Base-by-base conservation (phyloP, 2,888 invertebrate species). In the Ceriagrion tenellum region DNA sequence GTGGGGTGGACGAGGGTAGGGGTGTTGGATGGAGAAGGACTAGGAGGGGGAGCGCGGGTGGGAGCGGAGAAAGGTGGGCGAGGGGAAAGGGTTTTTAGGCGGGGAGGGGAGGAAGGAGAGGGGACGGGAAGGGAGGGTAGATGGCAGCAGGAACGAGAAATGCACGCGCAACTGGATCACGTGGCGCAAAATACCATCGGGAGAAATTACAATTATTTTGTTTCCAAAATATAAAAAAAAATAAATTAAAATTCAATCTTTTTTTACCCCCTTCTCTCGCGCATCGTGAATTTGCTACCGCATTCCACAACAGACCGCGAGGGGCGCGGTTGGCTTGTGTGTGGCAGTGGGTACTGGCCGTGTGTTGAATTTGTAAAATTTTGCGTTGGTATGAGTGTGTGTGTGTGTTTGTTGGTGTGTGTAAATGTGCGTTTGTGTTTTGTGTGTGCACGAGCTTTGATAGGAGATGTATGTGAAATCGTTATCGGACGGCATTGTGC, bases 171-270 rank as follows among this genome's bases (percentile, higher is more conserved):
- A 26, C 81, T 81, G 81, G 35, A 81, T 81, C 81, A 81, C 81
- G 81, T 81, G 81, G 10, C 35, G 35, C 35, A 13, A 35, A 81
- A 81, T 35, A 35, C 35, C 81, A 81, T 81, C 26, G 81, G 35
- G 81, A 81, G 35, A n/a, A 81, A 81, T 81, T 74, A 74, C 30
- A 30, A 74, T 74, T 35, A 81, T 81, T 81, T n/a, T 69, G 69
- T 69, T 69, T 23, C n/a, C n/a, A 23, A 20, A 47, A 47, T 47
- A 47, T 20, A 20, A 59, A 20, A 8, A 59, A 59, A 59, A 8
- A 59, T 8, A 20, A 59, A 59, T 20, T 20, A 8, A 20, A 20
- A 59, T 16, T 69, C 69, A 1, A 4, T 69, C 69, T 10, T 12
- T 20, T 26, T 26, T 23, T 26, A 13, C 81, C 13, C 16, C 26